Evolutionary conservation across 1,140 invertebrate genomes (phyloP), one percentile per base, ranked within the genome.

Genomic region (Hestina assimilis): DNA sequence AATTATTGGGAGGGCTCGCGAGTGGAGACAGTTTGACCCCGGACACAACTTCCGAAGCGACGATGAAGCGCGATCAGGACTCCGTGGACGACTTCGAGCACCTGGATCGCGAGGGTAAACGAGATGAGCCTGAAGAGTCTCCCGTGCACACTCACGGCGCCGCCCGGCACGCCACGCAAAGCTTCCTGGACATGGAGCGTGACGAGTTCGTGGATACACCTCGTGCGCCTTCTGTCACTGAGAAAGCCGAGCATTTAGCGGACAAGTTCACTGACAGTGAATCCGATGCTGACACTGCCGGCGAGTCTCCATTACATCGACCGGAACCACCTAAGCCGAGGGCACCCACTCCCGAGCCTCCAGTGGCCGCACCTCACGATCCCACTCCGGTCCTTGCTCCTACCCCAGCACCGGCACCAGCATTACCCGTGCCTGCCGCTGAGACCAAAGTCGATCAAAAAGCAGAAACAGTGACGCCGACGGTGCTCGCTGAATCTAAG

Each of bases 61-160:
- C 60, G 8, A 86, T 92, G 59, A 91, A 90, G 69, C 87, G 91
- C 26, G 92, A 93, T 43, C 90, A 91, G 66, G 92, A 93, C 67
- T 93, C 92, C 3, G 87, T 92, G 29, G 93, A 94, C 67, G 93
- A 93, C 75, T 93, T 94, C 75, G 93, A 94, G 70, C 92, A 93
- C 73, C 82, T 93, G 48, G 92, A 91, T 40, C 90, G 91, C 59
- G 79, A 84, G 43, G 65, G 70, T 17, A 79, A 79, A 52, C 72
- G 71, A 9, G 79, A 83, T n/a, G 64, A 83, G 5, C 55, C 63
- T 3, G 72, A 72, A 12, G 79, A 85, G 45, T 75, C 75, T 15
- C 76, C 70, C 21, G 59, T 73, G 15, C 79, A 77, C 55, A 64
- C 60, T 14, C 82, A 89, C 53, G 56, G 83, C 17, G 81, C 83